Conservation (phyloP, 2,888 invertebrate genomes). For the Nipponacmea schrenckii region DNA sequence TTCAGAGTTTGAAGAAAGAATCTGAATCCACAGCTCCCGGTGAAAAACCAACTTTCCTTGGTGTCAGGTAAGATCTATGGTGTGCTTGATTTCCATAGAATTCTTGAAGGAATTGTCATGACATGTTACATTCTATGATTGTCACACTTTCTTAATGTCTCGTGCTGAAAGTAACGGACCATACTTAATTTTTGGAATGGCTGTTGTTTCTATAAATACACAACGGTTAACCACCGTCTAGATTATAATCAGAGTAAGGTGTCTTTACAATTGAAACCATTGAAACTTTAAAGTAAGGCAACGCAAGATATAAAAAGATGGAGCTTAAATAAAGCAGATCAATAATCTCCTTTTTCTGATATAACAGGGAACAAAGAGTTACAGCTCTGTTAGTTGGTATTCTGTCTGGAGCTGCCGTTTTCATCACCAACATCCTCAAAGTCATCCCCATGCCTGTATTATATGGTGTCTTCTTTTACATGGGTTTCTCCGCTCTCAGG, state of each 20-base stretch:
- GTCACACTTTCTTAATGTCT: neutral
- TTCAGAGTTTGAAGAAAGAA: slow-evolving; percentile 93
- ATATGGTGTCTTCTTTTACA: slow-evolving; percentile 95
- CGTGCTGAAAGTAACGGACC: neutral
- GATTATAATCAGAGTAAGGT: too few species aligned
- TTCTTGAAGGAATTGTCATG: neutral
- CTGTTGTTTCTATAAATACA: too few species aligned
- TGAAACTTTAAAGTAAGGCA: too few species aligned
- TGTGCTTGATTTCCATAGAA: neutral
- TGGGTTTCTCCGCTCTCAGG: slow-evolving; percentile 95
- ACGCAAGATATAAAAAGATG: too few species aligned
- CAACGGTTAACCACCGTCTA: too few species aligned
- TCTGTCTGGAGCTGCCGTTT: slow-evolving; percentile 91
- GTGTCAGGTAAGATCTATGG: slow-evolving; percentile 83
- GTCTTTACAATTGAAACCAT: too few species aligned
- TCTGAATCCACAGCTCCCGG: slow-evolving; percentile 97
- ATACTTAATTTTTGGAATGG: neutral
- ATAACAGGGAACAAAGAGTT: slow-evolving; percentile 77
- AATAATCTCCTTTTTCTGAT: neutral
- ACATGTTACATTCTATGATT: neutral
- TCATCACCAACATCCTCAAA: slow-evolving; percentile 86
- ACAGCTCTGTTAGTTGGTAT: slow-evolving; percentile 93
- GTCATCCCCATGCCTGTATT: slow-evolving; percentile 53
- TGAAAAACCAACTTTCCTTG: slow-evolving; percentile 94
- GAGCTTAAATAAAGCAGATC: neutral